These are phyloP conservation scores for Romanogobio albipinnatus DNA, from an alignment of 2,113 vertebrate species.

Conservation along the genomic window DNA sequence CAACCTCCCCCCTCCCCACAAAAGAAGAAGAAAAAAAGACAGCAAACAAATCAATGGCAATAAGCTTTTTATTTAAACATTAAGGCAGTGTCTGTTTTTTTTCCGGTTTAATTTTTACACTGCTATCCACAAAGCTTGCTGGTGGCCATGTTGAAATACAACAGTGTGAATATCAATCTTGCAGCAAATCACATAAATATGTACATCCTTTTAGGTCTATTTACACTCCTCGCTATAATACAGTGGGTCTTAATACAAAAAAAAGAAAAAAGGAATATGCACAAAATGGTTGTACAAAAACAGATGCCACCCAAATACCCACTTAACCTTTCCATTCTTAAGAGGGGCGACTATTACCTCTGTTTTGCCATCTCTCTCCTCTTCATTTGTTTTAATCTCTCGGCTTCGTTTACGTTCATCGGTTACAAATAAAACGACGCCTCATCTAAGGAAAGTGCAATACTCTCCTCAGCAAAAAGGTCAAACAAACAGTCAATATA, in stretches of 20 bases:
- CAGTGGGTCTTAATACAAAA: slow-evolving; percentile 72
- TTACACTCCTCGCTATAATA: slow-evolving; percentile 80
- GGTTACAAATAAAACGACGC: neutral
- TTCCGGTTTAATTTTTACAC: slow-evolving; percentile 64
- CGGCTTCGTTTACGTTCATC: neutral
- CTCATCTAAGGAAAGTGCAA: slow-evolving; percentile 33
- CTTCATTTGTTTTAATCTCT: slow-evolving; percentile 13
- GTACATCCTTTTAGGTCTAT: slow-evolving; percentile 83
- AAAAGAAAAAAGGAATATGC: slow-evolving; percentile 25
- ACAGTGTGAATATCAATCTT: slow-evolving; percentile 79
- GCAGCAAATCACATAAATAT: slow-evolving; percentile 85
- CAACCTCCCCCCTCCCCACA: too few species aligned
- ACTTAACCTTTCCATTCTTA: neutral
- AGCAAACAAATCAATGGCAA: slow-evolving; percentile 72
- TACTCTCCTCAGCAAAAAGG: slow-evolving; percentile 12
- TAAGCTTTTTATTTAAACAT: slow-evolving; percentile 85
- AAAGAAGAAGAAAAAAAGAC: neutral
- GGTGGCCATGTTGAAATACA: slow-evolving; percentile 80
- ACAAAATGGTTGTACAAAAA: slow-evolving; percentile 49
- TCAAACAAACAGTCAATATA: slow-evolving; percentile 25
- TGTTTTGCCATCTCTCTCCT: neutral
- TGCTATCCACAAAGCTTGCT: slow-evolving; percentile 80
- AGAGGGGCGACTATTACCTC: neutral
- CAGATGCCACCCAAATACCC: slow-evolving; percentile 17
- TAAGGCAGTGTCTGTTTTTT: slow-evolving; percentile 77